phyloP scores from a whole-genome alignment of 1,140 invertebrate genomes.

The Penaeus vannamei region DNA sequence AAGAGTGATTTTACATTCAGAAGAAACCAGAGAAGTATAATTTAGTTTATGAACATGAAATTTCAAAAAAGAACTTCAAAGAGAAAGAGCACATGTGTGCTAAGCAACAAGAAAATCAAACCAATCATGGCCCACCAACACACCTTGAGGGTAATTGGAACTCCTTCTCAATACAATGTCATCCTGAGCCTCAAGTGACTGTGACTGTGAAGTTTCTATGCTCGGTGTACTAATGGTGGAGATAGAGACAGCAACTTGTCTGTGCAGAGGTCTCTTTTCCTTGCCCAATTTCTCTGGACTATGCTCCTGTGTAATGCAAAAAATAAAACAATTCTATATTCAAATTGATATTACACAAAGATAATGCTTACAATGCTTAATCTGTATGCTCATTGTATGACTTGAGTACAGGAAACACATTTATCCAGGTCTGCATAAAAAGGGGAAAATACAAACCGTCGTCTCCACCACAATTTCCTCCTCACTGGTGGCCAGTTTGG shows the following conservation, averaged over 20 bases:
- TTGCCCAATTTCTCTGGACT: slow-evolving; percentile 33
- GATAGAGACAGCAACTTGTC: slow-evolving; percentile 48
- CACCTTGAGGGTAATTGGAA: slow-evolving; percentile 55
- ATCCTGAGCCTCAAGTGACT: slow-evolving; percentile 55
- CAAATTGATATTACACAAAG: too few relatives aligned
- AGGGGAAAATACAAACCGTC: too few relatives aligned
- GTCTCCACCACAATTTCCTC: slow-evolving; percentile 31
- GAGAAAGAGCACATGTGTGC: background rate
- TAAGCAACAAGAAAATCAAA: background rate
- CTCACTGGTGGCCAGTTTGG: slow-evolving; percentile 22
- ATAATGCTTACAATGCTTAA: too few relatives aligned
- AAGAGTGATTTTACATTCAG: background rate
- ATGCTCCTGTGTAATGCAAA: background rate
- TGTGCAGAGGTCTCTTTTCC: slow-evolving; percentile 54
- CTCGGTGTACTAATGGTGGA: slow-evolving; percentile 45
- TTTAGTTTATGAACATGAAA: background rate
- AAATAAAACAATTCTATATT: background rate
- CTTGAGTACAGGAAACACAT: too few relatives aligned
- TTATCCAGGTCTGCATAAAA: too few relatives aligned
- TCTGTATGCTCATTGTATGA: too few relatives aligned
- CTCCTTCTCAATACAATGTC: slow-evolving; percentile 58
- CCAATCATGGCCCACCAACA: background rate
- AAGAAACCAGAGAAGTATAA: background rate
- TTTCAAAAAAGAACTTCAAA: background rate
- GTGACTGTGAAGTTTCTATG: slow-evolving; percentile 42